A percentile compares a stretch with the other conserved stretches of the same genome.
phyloP scores from a whole-genome alignment of 2,113 vertebrate genomes.

The Nerophis ophidion region DNA sequence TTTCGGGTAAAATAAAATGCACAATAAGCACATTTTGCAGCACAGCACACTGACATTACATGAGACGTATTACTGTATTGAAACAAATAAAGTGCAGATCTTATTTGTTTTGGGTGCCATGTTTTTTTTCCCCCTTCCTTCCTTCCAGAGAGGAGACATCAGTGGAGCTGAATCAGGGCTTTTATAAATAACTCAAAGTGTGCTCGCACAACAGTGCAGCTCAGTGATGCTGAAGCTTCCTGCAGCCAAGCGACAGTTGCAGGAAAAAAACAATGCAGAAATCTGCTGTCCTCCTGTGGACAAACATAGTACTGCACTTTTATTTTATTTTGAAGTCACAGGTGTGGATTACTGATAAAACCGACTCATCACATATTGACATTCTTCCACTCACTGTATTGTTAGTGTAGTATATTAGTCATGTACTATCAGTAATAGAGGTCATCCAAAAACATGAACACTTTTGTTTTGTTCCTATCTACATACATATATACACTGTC shows the following conservation, averaged over 20 bases:
- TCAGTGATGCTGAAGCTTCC: slow-evolving; percentile 32
- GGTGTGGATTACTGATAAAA: too few species aligned
- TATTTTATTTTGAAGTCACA: background rate
- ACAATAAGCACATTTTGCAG: background rate
- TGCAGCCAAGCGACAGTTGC: slow-evolving; percentile 15
- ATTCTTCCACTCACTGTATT: too few species aligned
- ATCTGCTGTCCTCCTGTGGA: slow-evolving; percentile 57
- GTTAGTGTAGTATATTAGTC: too few species aligned
- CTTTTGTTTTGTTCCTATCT: too few species aligned
- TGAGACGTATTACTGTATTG: too few species aligned
- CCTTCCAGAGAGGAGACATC: slow-evolving; percentile 35
- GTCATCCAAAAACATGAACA: too few species aligned
- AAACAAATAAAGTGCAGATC: background rate
- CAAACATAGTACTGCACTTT: background rate
- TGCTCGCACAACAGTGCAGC: slow-evolving; percentile 45
- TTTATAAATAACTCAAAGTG: slow-evolving; percentile 57
- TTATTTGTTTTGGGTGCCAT: slow-evolving; percentile 23
- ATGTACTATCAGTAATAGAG: too few species aligned
- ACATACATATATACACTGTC: too few species aligned
- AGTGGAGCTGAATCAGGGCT: slow-evolving; percentile 55
- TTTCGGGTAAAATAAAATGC: background rate
- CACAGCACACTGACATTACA: background rate
- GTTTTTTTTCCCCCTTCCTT: background rate
- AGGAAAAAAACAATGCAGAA: background rate
- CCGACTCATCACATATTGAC: too few species aligned